A percentile compares a stretch with the other conserved stretches of the same genome.
Evolutionary conservation across 2,797 vertebrate genomes (phyloP).

Genomic region (Sebastes melanostomus): DNA sequence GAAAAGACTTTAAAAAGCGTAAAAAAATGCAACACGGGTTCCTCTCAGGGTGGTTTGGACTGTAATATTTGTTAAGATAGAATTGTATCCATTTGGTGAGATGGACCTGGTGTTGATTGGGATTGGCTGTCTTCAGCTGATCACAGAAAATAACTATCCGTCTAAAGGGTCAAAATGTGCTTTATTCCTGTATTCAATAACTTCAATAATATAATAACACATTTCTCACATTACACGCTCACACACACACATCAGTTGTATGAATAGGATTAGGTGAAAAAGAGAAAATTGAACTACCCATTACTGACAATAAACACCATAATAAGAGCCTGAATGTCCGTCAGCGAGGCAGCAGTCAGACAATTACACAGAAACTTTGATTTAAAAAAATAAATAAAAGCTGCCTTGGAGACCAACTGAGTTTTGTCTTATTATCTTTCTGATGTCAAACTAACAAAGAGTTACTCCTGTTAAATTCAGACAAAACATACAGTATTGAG

Average conservation of each 20-base stretch:
- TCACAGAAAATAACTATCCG: not conserved
- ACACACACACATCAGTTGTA: not conserved
- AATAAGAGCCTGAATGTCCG: not conserved
- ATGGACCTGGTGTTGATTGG: not conserved
- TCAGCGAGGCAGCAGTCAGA: not conserved
- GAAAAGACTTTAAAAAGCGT: no score
- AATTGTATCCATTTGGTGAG: not conserved
- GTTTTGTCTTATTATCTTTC: not conserved
- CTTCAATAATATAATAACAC: not conserved
- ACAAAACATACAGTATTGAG: not conserved
- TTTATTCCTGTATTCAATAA: not conserved
- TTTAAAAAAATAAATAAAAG: not conserved
- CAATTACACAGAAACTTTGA: not conserved
- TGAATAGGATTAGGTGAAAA: not conserved
- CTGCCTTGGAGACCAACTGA: not conserved
- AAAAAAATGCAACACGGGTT: no score
- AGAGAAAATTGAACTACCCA: not conserved
- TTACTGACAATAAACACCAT: not conserved
- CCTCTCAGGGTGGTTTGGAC: no score
- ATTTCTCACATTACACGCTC: not conserved
- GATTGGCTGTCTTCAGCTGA: not conserved
- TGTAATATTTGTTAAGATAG: no score
- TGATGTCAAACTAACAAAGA: not conserved
- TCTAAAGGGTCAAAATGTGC: not conserved
- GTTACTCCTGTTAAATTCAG: not conserved